Percentiles rank a stretch among this genome's conserved stretches.
Evolutionary conservation across 1,140 invertebrate species (phyloP).

Genomic region (Holotrichia oblita): DNA sequence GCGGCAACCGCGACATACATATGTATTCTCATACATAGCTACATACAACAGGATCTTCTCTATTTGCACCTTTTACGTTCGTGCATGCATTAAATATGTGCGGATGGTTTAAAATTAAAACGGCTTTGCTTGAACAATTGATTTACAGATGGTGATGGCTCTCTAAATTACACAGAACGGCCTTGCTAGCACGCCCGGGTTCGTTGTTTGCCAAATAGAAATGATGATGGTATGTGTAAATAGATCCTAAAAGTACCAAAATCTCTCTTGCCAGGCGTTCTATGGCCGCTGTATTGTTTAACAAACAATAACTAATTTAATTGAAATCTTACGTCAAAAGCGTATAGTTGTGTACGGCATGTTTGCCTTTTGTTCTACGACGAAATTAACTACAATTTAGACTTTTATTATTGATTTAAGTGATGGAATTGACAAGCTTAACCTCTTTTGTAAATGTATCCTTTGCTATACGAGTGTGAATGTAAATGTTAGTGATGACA

Average conservation of each 20-base stretch:
- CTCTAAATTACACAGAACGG: not conserved
- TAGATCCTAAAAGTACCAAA: slow-evolving; percentile 16
- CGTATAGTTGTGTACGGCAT: not conserved
- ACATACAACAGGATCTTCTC: not conserved
- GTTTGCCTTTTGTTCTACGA: not conserved
- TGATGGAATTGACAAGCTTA: slow-evolving; percentile 7
- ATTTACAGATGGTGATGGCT: not conserved
- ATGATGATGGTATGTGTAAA: slow-evolving; percentile 23
- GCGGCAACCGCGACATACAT: no score
- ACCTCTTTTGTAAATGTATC: not conserved
- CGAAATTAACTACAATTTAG: slow-evolving; percentile 13
- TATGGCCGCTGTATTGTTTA: slow-evolving; percentile 16
- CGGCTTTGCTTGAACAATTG: slow-evolving; percentile 3
- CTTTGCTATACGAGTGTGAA: no score
- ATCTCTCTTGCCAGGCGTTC: not conserved
- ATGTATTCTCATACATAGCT: no score
- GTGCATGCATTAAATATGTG: not conserved
- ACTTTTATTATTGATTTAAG: slow-evolving; percentile 29
- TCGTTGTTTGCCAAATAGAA: slow-evolving; percentile 21
- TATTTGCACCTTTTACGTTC: slow-evolving; percentile 2
- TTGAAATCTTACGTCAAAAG: slow-evolving; percentile 28
- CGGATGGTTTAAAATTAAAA: slow-evolving; percentile 32
- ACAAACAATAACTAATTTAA: slow-evolving; percentile 35
- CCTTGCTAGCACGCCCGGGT: not conserved
- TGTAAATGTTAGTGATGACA: no score